Evolutionary conservation across 2,888 invertebrate genomes (phyloP).

Genomic region (Lasioglossum villosulum): DNA sequence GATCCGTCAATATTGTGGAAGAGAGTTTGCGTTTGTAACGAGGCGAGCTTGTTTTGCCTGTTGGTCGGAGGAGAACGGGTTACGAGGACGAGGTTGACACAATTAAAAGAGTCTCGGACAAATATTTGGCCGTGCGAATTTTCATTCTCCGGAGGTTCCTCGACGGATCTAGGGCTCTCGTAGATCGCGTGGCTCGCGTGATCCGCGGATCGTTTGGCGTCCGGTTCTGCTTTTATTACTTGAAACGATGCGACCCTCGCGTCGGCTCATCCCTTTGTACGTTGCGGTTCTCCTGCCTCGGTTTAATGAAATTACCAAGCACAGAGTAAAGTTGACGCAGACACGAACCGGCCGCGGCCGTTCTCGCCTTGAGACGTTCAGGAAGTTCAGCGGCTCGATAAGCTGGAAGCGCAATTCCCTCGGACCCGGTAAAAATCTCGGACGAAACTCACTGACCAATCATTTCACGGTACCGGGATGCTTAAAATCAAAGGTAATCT

Average conservation of each 20-base stretch:
- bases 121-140: constrained; percentile 9
- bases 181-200: constrained; percentile 16
- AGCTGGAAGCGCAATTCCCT: constrained; percentile 26
- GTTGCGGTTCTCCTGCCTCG: neutral
- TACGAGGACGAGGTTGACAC: neutral
- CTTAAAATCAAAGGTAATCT: constrained; percentile 48
- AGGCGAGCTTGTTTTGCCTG: neutral
- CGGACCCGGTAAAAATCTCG: constrained; percentile 22
- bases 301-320: constrained; percentile 28
- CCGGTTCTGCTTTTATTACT: constrained; percentile 1
- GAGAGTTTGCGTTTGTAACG: neutral
- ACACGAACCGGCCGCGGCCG: neutral
- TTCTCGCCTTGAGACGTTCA: constrained; percentile 1
- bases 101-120: constrained; percentile 5
- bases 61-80: neutral
- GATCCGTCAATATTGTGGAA: neutral
- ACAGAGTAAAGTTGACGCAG: constrained; percentile 41
- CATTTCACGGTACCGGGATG: constrained; percentile 22
- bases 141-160: neutral
- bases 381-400: constrained; percentile 35
- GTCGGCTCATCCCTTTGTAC: neutral
- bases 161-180: neutral
- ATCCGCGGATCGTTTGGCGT: constrained; percentile 13
- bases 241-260: neutral
- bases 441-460: constrained; percentile 38